These are phyloP conservation scores for Leptinotarsa tumamoca DNA, from an alignment of 2,888 invertebrate genomes.

Conservation along the genomic window DNA sequence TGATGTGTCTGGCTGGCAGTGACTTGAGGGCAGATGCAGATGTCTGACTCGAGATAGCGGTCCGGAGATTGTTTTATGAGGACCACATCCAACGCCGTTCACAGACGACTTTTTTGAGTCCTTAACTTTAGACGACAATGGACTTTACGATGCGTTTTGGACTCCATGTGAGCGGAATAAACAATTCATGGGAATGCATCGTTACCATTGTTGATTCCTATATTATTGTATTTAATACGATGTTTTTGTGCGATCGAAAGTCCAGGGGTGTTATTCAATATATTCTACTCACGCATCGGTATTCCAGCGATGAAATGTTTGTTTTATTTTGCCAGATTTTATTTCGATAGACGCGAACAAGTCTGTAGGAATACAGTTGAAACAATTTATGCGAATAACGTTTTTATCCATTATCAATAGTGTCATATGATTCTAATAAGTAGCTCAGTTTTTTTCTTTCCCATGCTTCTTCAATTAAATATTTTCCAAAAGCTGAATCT, in stretches of 20 bases:
- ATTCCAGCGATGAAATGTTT: slow-evolving; percentile 32
- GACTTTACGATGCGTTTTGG: slow-evolving; percentile 46
- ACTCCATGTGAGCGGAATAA: slow-evolving; percentile 61
- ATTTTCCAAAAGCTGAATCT: no score
- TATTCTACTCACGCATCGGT: slow-evolving; percentile 41
- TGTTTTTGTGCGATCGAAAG: slow-evolving; percentile 25
- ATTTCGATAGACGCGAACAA: slow-evolving; percentile 21
- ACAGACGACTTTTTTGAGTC: slow-evolving; percentile 56
- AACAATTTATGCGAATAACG: slow-evolving; percentile 3
- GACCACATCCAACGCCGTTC: slow-evolving; percentile 58
- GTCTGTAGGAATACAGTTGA: slow-evolving; percentile 16
- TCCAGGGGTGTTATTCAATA: slow-evolving; percentile 43
- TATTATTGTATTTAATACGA: slow-evolving; percentile 53
- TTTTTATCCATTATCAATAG: background rate
- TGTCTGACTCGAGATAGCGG: slow-evolving; percentile 58
- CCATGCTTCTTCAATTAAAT: no score
- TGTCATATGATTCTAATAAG: background rate
- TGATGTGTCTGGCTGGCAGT: slow-evolving; percentile 46
- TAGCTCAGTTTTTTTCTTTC: no score
- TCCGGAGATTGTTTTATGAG: slow-evolving; percentile 58
- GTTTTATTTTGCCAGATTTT: slow-evolving; percentile 37
- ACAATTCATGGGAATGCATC: slow-evolving; percentile 65
- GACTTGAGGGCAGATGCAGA: slow-evolving; percentile 53
- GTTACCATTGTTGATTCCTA: slow-evolving; percentile 61
- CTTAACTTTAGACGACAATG: slow-evolving; percentile 48